Evolutionary conservation across 2,888 invertebrate species (phyloP).

Genomic region (Nomada fabriciana): DNA sequence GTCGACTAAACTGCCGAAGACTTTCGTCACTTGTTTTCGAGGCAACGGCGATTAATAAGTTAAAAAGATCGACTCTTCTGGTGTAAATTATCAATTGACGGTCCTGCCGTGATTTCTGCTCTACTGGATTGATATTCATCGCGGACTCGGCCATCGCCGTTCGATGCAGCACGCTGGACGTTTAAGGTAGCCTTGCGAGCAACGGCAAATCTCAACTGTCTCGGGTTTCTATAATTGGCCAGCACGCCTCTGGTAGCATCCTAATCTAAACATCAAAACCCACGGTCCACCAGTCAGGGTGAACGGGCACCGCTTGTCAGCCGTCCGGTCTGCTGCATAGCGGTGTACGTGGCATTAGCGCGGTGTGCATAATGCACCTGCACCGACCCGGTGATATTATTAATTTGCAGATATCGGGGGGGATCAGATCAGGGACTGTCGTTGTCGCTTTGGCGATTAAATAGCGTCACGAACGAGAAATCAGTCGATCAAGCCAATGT

Average conservation of each 20-base stretch:
- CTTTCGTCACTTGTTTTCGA: not conserved
- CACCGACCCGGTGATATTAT: slow-evolving; percentile 54
- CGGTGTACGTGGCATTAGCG: slow-evolving; percentile 42
- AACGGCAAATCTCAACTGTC: slow-evolving; percentile 12
- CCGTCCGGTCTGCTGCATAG: slow-evolving; percentile 29
- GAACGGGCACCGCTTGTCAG: slow-evolving; percentile 46
- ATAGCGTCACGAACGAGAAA: slow-evolving; percentile 27
- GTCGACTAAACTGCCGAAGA: not conserved
- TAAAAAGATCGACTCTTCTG: no score
- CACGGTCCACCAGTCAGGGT: slow-evolving; percentile 38
- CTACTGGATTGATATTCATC: not conserved
- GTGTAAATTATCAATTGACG: no score
- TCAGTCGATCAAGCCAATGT: not conserved
- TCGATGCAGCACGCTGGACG: not conserved
- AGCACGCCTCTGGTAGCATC: slow-evolving; percentile 7
- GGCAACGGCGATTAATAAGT: no score
- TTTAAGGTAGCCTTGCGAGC: not conserved
- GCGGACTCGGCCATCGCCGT: not conserved
- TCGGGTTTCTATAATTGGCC: slow-evolving; percentile 39
- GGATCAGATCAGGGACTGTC: slow-evolving; percentile 13
- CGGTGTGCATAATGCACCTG: slow-evolving; percentile 51
- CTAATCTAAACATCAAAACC: slow-evolving; percentile 44
- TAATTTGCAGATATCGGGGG: slow-evolving; percentile 55
- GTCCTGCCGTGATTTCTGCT: not conserved
- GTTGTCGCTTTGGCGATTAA: slow-evolving; percentile 52